Evolutionary conservation across 2,113 vertebrate genomes (phyloP).

Genomic region (Tenrec ecaudatus): DNA sequence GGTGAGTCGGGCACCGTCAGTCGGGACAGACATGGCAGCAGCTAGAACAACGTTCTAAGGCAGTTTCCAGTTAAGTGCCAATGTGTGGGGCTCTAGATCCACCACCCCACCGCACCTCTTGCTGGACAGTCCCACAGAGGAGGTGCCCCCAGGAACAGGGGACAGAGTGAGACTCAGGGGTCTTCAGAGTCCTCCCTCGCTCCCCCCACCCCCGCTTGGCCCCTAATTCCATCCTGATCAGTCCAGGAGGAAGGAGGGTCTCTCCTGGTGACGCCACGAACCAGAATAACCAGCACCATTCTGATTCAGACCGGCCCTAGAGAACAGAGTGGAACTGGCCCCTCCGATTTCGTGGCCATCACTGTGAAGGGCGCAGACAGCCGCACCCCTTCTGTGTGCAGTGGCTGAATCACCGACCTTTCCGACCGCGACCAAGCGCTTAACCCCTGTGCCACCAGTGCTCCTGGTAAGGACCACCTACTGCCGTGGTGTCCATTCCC

Average conservation of each 20-base stretch:
- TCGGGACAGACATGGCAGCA: neutral
- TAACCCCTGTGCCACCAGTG: neutral
- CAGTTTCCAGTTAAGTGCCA: too few relatives aligned
- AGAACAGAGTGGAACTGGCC: too few relatives aligned
- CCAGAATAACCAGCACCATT: neutral
- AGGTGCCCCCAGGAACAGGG: neutral
- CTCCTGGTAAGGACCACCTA: neutral
- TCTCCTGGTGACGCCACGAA: rapidly evolving
- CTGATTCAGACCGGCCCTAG: too few relatives aligned
- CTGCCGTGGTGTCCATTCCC: too few relatives aligned
- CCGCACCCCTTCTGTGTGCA: neutral
- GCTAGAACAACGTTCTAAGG: neutral
- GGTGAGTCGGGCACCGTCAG: neutral
- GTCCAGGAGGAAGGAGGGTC: too few relatives aligned
- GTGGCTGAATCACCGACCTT: neutral
- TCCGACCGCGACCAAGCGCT: neutral
- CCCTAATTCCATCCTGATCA: too few relatives aligned
- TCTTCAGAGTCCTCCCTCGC: neutral
- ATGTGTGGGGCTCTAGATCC: too few relatives aligned
- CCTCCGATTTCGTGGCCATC: too few relatives aligned
- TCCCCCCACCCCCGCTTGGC: neutral
- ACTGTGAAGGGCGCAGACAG: too few relatives aligned
- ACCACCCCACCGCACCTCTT: too few relatives aligned
- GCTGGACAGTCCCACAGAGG: neutral
- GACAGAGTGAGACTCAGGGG: rapidly evolving